phyloP scores from a whole-genome alignment of 2,113 vertebrate genomes.

The Petrocephalus zakoni region DNA sequence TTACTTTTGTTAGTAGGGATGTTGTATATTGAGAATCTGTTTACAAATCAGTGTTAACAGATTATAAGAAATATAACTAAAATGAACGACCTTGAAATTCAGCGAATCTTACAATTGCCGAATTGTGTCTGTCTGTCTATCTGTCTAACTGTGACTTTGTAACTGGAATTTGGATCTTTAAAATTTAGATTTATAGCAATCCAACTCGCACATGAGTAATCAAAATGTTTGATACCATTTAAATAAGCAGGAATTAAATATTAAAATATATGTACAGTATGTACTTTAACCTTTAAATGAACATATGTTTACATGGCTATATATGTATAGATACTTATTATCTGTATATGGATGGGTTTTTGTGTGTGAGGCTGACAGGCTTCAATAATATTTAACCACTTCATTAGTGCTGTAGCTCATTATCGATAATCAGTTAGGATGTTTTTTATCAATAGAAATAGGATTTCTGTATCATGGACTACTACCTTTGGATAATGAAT shows the following conservation, averaged over 20 bases:
- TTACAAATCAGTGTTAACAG: conserved; percentile 4
- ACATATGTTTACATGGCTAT: conserved; percentile 19
- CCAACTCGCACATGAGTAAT: conserved; percentile 14
- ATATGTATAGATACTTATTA: conserved; percentile 11
- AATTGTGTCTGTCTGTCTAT: not conserved
- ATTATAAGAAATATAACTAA: not conserved
- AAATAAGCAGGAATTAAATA: conserved; percentile 15
- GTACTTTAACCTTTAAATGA: conserved; percentile 6
- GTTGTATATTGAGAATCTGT: not conserved
- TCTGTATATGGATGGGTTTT: conserved; percentile 16
- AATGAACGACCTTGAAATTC: not conserved
- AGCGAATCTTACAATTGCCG: not conserved
- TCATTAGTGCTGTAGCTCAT: conserved; percentile 17
- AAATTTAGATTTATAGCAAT: conserved; percentile 2
- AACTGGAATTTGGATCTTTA: conserved; percentile 14
- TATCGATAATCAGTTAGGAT: not conserved
- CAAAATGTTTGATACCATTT: conserved; percentile 7
- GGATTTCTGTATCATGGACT: conserved; percentile 3
- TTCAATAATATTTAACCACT: conserved; percentile 12
- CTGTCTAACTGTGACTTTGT: conserved; percentile 5
- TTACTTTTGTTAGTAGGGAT: not conserved
- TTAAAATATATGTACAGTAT: conserved; percentile 12
- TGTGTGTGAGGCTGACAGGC: not conserved
- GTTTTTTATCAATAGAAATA: conserved; percentile 13
- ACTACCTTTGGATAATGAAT: conserved; percentile 17